These are phyloP conservation scores for Eriosoma lanigerum DNA, from an alignment of 1,140 invertebrate species.

Conservation along the genomic window DNA sequence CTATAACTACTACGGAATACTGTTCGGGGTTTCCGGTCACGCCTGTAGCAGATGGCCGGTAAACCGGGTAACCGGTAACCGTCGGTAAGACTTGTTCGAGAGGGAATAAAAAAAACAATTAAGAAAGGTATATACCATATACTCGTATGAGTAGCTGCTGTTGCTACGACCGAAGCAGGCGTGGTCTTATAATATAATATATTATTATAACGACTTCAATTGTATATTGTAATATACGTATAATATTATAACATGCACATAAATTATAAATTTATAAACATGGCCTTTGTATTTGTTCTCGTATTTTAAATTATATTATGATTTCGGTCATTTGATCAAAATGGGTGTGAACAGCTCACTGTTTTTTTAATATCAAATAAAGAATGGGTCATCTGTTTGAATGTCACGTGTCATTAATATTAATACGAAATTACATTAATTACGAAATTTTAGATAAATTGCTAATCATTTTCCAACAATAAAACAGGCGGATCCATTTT, in stretches of 20 bases:
- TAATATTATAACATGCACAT: background rate
- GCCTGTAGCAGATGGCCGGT: constrained; percentile 19
- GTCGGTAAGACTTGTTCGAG: background rate
- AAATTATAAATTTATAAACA: background rate
- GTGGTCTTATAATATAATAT: background rate
- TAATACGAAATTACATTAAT: too few relatives aligned
- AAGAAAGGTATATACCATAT: constrained; percentile 23
- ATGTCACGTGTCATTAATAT: too few relatives aligned
- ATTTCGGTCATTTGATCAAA: too few relatives aligned
- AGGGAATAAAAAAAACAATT: background rate
- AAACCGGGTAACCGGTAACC: too few relatives aligned
- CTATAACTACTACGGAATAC: background rate
- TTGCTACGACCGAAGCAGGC: background rate
- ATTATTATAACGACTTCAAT: background rate
- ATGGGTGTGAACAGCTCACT: too few relatives aligned
- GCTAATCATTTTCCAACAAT: too few relatives aligned
- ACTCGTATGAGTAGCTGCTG: background rate
- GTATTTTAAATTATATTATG: too few relatives aligned
- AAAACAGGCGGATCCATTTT: too few relatives aligned
- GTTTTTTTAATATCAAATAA: too few relatives aligned
- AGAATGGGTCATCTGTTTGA: too few relatives aligned
- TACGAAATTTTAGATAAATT: too few relatives aligned
- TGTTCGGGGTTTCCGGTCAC: constrained; percentile 25
- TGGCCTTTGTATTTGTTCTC: background rate
- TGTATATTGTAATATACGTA: background rate